These are phyloP conservation scores for Triplophysa yarkandensis DNA, from an alignment of 2,797 vertebrate species.

Conservation along the genomic window DNA sequence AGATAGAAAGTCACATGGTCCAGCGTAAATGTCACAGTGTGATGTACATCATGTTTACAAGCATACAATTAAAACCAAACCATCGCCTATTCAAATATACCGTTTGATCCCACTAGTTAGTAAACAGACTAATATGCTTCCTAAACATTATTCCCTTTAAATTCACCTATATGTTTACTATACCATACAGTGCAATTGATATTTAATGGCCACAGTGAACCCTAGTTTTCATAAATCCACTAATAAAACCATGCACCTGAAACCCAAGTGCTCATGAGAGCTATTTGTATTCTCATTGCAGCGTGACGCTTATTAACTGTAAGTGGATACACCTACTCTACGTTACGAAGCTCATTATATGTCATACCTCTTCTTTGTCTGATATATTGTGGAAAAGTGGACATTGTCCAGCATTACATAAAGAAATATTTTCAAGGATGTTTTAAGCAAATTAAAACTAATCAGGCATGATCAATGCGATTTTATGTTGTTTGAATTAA, in stretches of 20 bases:
- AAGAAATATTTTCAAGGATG: not conserved
- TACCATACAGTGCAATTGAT: not conserved
- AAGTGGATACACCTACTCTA: slow-evolving; percentile 18
- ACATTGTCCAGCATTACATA: slow-evolving; percentile 7
- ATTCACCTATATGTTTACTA: not conserved
- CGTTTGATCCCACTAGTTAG: not conserved
- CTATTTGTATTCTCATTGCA: slow-evolving; percentile 32
- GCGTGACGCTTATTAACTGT: slow-evolving; percentile 31
- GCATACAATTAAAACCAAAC: not conserved
- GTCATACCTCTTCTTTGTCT: slow-evolving; percentile 24
- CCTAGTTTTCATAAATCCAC: slow-evolving; percentile 2
- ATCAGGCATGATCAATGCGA: not conserved
- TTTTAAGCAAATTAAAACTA: slow-evolving; percentile 1
- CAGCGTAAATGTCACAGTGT: no score
- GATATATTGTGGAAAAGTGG: slow-evolving; percentile 18
- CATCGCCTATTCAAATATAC: not conserved
- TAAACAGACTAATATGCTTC: slow-evolving; percentile 12
- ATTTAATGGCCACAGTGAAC: not conserved
- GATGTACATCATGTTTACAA: not conserved
- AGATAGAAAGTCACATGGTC: no score
- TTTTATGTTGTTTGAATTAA: slow-evolving; percentile 10
- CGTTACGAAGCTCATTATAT: not conserved
- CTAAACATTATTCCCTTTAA: not conserved
- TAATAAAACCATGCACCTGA: slow-evolving; percentile 38
- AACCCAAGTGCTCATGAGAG: slow-evolving; percentile 36